A percentile compares a stretch with the other conserved stretches of the same genome.
These are phyloP conservation scores for Margarornis squamiger DNA, from an alignment of 2,797 vertebrate species.

Conservation along the genomic window DNA sequence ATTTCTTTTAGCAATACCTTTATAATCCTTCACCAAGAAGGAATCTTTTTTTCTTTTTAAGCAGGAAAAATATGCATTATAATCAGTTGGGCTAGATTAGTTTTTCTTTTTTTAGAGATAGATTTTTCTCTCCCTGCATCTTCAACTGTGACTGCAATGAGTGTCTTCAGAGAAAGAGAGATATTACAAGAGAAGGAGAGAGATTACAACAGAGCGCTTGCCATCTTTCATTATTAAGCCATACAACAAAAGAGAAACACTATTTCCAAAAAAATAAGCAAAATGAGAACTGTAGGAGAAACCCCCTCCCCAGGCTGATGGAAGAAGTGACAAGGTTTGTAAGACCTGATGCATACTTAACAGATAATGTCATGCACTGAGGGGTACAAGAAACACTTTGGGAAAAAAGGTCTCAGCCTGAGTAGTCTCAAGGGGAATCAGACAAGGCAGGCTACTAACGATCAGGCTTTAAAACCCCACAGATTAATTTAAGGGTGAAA, in stretches of 20 bases:
- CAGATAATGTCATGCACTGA: background rate
- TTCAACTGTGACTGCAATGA: background rate
- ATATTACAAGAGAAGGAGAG: background rate
- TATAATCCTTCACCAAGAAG: background rate
- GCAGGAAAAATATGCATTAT: background rate
- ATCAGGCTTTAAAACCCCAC: background rate
- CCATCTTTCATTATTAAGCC: background rate
- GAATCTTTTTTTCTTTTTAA: background rate
- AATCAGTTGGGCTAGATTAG: background rate
- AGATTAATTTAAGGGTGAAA: background rate
- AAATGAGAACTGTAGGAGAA: background rate
- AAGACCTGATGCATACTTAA: background rate
- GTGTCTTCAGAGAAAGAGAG: background rate
- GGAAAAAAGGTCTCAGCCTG: background rate
- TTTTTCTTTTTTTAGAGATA: background rate
- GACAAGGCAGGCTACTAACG: background rate
- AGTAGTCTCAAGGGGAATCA: background rate
- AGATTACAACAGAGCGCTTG: background rate
- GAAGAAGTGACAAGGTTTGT: background rate
- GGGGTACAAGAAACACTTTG: background rate
- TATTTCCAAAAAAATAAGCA: background rate
- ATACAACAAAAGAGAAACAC: background rate
- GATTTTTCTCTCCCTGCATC: background rate
- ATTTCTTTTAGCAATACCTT: slow-evolving; percentile 1
- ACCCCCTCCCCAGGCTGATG: background rate